Conservation (phyloP, 2,888 invertebrate genomes). For the Drosophila birchii region DNA sequence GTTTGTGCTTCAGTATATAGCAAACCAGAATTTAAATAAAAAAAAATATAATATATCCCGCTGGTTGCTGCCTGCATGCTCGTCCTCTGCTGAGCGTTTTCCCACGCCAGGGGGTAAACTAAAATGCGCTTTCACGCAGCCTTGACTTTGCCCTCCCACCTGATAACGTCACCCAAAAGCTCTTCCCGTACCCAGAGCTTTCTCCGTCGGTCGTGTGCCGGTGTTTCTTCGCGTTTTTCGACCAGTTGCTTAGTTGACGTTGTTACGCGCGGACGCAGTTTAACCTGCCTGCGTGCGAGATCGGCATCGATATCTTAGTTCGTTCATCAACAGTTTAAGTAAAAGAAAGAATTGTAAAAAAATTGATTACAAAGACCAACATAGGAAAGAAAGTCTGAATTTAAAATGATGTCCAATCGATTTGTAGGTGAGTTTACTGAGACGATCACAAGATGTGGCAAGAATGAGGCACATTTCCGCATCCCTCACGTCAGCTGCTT, state of each 20-base stretch:
- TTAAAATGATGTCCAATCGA: slow-evolving; percentile 56
- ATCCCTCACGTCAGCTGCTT: neutral
- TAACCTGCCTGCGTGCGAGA: slow-evolving; percentile 38
- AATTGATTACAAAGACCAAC: neutral
- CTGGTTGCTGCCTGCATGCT: slow-evolving; percentile 1
- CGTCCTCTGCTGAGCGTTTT: neutral
- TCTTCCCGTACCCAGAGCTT: slow-evolving; percentile 2
- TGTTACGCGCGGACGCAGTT: slow-evolving; percentile 53
- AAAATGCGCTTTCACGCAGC: slow-evolving; percentile 12
- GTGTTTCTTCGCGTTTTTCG: too few species aligned
- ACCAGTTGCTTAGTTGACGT: slow-evolving; percentile 62
- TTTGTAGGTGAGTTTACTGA: slow-evolving; percentile 55
- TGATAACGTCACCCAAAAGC: slow-evolving; percentile 15
- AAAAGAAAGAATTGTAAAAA: neutral
- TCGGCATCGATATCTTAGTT: slow-evolving; percentile 27
- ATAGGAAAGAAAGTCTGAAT: slow-evolving; percentile 39
- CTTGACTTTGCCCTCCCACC: slow-evolving; percentile 26
- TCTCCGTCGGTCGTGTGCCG: neutral
- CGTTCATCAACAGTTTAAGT: neutral
- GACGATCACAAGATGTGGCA: neutral
- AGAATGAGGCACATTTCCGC: neutral
- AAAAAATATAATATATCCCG: slow-evolving; percentile 48
- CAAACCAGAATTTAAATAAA: slow-evolving; percentile 58
- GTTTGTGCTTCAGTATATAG: slow-evolving; percentile 59
- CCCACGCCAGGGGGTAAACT: neutral